Conservation (phyloP, 2,888 invertebrate genomes). For the Ormyrus nitidulus region DNA sequence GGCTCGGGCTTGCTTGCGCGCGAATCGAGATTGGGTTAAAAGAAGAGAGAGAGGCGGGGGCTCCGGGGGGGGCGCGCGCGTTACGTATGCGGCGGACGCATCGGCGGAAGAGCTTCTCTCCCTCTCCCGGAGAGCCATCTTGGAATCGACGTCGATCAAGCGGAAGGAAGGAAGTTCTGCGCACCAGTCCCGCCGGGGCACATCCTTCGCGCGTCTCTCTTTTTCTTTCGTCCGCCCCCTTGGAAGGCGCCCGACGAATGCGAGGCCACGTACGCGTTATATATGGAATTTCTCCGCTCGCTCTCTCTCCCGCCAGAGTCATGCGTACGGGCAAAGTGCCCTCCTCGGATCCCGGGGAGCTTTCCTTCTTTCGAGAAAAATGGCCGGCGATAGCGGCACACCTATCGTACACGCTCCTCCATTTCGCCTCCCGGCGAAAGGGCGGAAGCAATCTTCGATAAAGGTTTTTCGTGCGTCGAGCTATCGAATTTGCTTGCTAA, state of each 20-base stretch:
- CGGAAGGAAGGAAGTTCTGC: slow-evolving; percentile 67
- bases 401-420: too few species aligned
- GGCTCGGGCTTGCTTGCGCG: background rate
- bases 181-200: slow-evolving; percentile 51
- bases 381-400: too few species aligned
- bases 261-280: slow-evolving; percentile 54
- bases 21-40: slow-evolving; percentile 52
- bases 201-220: slow-evolving; percentile 59
- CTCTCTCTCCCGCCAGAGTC: background rate
- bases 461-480: too few species aligned
- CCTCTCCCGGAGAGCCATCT: slow-evolving; percentile 65
- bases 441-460: too few species aligned
- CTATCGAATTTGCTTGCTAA: too few species aligned
- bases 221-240: slow-evolving; percentile 43
- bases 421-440: too few species aligned
- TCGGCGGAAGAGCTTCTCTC: slow-evolving; percentile 22
- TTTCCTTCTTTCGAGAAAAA: background rate
- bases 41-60: slow-evolving; percentile 2
- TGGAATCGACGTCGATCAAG: slow-evolving; percentile 73
- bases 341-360: background rate
- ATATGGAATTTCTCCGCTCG: slow-evolving; percentile 33
- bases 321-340: slow-evolving; percentile 23
- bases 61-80: slow-evolving; percentile 48
- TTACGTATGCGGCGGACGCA: slow-evolving; percentile 56
- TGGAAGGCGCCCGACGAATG: slow-evolving; percentile 51